phyloP scores from a whole-genome alignment of 2,888 invertebrate species.

The Tiliacea citrago region DNA sequence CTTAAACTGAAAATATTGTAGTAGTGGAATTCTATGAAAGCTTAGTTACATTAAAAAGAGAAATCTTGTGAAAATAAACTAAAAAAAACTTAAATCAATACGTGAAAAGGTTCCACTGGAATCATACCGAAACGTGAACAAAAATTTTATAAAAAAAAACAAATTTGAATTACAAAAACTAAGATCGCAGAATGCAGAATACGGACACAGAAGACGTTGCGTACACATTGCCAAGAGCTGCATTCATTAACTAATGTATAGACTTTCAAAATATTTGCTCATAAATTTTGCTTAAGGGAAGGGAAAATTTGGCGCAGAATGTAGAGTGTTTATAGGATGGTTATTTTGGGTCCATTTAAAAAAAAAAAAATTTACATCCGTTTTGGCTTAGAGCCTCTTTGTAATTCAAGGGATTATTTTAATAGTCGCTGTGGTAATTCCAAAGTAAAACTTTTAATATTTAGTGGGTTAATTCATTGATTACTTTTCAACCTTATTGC shows the following conservation, averaged over 20 bases:
- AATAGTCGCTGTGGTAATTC: constrained; percentile 11
- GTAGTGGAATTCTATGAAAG: too few relatives aligned
- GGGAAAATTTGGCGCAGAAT: constrained; percentile 77
- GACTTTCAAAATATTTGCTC: constrained; percentile 89
- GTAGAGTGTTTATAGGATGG: constrained; percentile 76
- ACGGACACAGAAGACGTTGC: constrained; percentile 76
- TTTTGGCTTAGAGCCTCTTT: not conserved
- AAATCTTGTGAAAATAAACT: not conserved
- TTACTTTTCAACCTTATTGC: not conserved
- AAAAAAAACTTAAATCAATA: not conserved
- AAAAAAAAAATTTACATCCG: constrained; percentile 22
- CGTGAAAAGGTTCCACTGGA: not conserved
- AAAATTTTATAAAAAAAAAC: not conserved
- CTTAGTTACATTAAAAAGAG: not conserved
- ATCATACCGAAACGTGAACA: too few relatives aligned
- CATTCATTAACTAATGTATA: constrained; percentile 91
- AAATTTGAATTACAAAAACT: constrained; percentile 2
- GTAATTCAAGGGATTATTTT: constrained; percentile 32
- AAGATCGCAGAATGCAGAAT: constrained; percentile 73
- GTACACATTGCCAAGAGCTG: constrained; percentile 85
- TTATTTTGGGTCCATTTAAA: constrained; percentile 66
- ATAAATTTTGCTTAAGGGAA: constrained; percentile 86
- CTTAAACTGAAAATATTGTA: not conserved
- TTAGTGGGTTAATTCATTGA: not conserved
- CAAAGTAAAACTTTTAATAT: constrained; percentile 5